phyloP scores from a whole-genome alignment of 2,888 invertebrate species.

The Nasonovia ribisnigri region DNA sequence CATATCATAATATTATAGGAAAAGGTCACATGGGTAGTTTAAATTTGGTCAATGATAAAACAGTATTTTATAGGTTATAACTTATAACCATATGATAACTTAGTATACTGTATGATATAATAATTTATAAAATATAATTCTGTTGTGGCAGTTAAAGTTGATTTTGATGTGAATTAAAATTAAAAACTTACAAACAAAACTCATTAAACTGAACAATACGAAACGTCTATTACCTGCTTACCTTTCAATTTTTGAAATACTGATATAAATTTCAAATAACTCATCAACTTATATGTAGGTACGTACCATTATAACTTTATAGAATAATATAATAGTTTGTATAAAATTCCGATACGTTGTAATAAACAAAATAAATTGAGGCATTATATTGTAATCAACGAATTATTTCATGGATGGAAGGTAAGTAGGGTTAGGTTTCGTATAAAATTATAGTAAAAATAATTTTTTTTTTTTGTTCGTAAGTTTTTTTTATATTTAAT shows the following conservation, averaged over 20 bases:
- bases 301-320: not conserved
- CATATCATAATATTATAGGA: not conserved
- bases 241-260: not conserved
- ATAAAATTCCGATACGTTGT: not conserved
- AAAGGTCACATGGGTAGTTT: not conserved
- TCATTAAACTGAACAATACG: not conserved
- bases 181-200: slow-evolving; percentile 11
- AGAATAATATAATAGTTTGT: not conserved
- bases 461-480: too few species aligned
- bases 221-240: not conserved
- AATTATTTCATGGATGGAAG: not conserved
- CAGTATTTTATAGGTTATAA: not conserved
- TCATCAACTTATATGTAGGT: not conserved
- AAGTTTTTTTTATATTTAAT: too few species aligned
- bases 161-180: not conserved
- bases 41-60: not conserved
- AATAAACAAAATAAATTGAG: too few species aligned
- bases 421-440: not conserved
- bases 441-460: too few species aligned
- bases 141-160: not conserved
- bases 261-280: not conserved
- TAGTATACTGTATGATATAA: not conserved
- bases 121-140: not conserved
- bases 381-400: too few species aligned
- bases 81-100: not conserved